Evolutionary conservation across 2,797 vertebrate species (phyloP), one percentile per base, ranked within the genome.

Genomic region (Syndactyla subalaris): DNA sequence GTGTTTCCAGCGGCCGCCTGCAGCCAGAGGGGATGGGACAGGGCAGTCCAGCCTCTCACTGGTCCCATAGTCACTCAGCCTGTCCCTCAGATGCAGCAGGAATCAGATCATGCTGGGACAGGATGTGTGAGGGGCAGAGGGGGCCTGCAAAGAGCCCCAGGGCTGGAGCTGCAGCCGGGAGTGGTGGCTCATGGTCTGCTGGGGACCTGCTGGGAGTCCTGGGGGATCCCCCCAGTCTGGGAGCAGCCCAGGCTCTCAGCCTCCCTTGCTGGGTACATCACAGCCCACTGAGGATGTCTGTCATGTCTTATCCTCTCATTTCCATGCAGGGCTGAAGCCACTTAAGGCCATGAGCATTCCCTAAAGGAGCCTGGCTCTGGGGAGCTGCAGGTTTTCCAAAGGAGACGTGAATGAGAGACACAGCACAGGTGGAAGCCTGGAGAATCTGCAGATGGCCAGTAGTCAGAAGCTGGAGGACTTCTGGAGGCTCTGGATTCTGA

Each of bases 141-240:
- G 29, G 16, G 9, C 23, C 34, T 58, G 24, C 49, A 27, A n/a
- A 65, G 32, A 61, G 15, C 32, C 32, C 45, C 24, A 43, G 62
- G 49, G 32, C 29, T 79, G 51, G 29, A 17, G 22, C 41, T 45
- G 62, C 49, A 45, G 39, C 30, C 17, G 3, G 30, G 14, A 75
- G 36, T 3, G 7, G 17, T 20, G 58, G 26, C 48, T 80, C 24
- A 29, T 0, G 0, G 24, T 57, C 70, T 3, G 29, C 75, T 59
- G 65, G 29, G 26, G 18, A 59, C 0, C 0, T 21, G 18, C 24
- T 38, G 55, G 30, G 27, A 36, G 19, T 26, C 14, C 41, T n/a
- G 26, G 34, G 9, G 21, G 0, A 0, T 48, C 8, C 18, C 61
- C 11, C 13, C 0, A 0, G 32, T 19, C 19, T 9, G 8, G 29